Base-by-base conservation (phyloP, 2,113 vertebrate species). In the Collichthys lucidus region DNA sequence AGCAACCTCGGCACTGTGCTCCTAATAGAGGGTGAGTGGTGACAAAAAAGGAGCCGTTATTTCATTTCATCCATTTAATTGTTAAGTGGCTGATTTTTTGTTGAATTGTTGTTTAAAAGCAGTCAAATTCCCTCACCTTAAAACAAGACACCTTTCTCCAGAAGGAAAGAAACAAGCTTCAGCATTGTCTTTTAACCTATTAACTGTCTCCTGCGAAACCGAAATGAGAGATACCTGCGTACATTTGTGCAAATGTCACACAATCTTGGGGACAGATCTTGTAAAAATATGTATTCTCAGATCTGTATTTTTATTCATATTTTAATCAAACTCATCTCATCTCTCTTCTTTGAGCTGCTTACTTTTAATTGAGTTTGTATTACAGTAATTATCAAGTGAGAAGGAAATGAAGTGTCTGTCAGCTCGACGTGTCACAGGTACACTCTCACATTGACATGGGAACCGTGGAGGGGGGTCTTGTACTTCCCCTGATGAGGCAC, bases 321-420 rank as follows among this genome's bases (percentile, higher is more conserved):
- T 91, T 91, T 89, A 92, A 91, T 92, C 86, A 90, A 90, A 86
- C 61, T 77, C 65, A 8, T 77, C 79, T 85, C 74, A 40, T 40
- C 8, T 77, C 69, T 77, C 69, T 73, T 85, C 82, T 71, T 80
- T 80, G 72, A 85, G 78, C 83, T 71, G 77, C 88, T 86, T 92
- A 84, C 79, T 90, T 92, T 92, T 94, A 94, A 94, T 94, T 94
- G 91, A 94, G 83, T 91, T 90, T 90, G 86, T 75, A 88, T 88
- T 91, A 87, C 86, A 89, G 90, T 91, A 93, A 94, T 95, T 94
- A 94, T 93, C 89, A 86, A 86, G 84, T 88, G 89, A 91, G 86
- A 84, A 90, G 68, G 83, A 89, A 88, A 92, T 60, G 67, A 85
- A 92, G 82, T 90, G 85, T 92, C 84, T 92, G 88, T 92, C 92